Conservation (phyloP, 2,888 invertebrate genomes). For the Parnassius orleans region DNA sequence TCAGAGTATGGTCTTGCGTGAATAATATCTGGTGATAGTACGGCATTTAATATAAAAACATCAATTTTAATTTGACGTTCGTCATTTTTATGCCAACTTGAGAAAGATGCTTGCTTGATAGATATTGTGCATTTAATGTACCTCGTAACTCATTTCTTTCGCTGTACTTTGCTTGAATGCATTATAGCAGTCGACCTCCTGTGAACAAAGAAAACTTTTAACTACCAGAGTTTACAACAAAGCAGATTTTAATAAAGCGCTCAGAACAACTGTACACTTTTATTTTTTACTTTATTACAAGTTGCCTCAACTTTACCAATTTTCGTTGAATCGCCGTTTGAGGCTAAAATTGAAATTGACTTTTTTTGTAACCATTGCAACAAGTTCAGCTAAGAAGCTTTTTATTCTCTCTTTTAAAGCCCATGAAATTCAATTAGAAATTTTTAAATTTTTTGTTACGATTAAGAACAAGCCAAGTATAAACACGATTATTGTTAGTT, state of each 20-base stretch:
- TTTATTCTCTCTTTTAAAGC: conserved; percentile 16
- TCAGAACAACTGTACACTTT: conserved; percentile 21
- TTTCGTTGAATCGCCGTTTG: conserved; percentile 10
- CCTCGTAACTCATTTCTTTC: conserved; percentile 34
- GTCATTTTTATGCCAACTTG: conserved; percentile 54
- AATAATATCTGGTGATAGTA: conserved; percentile 63
- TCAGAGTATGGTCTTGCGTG: conserved; percentile 61
- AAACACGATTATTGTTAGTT: no score
- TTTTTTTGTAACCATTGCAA: conserved; percentile 15
- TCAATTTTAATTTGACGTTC: conserved; percentile 74
- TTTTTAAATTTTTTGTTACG: conserved; percentile 4
- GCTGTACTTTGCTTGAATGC: conserved; percentile 32
- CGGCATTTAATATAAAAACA: conserved; percentile 65
- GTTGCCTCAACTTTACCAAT: conserved; percentile 20
- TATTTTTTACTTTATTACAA: conserved; percentile 24
- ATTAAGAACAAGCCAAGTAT: no score
- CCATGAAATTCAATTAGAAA: conserved; percentile 14
- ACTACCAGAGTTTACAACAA: conserved; percentile 36
- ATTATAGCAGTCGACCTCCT: conserved; percentile 36
- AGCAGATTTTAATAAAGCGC: conserved; percentile 30
- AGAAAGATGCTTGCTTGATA: conserved; percentile 31
- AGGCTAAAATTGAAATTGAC: conserved; percentile 14
- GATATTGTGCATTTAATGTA: conserved; percentile 39
- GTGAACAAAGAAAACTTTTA: conserved; percentile 47
- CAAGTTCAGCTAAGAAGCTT: conserved; percentile 8